phyloP scores from a whole-genome alignment of 2,113 vertebrate species.

The Bothrops jararaca region DNA sequence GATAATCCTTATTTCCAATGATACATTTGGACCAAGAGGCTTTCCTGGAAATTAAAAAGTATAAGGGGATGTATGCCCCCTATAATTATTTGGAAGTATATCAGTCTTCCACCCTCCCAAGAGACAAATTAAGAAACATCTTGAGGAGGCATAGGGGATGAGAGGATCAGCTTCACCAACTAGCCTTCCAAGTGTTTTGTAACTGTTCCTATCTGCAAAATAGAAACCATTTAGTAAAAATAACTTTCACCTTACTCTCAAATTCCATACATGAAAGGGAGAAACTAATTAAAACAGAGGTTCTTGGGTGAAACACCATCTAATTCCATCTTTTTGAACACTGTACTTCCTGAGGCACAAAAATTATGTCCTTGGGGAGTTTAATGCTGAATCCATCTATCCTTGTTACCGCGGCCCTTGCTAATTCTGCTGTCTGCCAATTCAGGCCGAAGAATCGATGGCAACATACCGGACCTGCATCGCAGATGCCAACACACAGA shows the following conservation, averaged over 20 bases:
- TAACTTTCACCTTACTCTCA: neutral
- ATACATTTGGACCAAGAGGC: neutral
- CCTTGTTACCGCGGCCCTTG: neutral
- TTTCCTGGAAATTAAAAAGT: neutral
- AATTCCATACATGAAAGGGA: neutral
- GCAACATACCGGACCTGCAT: constrained; percentile 90
- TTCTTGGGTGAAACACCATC: neutral
- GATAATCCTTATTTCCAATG: neutral
- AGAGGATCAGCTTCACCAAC: neutral
- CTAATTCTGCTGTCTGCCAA: accelerated
- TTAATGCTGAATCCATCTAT: neutral
- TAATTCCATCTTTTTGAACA: neutral
- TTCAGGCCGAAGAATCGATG: constrained; percentile 92
- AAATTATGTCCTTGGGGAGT: neutral
- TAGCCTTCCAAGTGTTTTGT: neutral
- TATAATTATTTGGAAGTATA: neutral
- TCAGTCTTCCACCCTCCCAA: neutral
- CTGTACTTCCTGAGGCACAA: neutral
- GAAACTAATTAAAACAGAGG: neutral
- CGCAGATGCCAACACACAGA: constrained; percentile 87
- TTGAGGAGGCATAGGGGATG: neutral
- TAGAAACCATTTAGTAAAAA: neutral
- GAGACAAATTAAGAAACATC: neutral
- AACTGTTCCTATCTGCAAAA: neutral
- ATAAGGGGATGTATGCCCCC: neutral